phyloP scores from a whole-genome alignment of 2,888 invertebrate species.

The Diloba caeruleocephala region DNA sequence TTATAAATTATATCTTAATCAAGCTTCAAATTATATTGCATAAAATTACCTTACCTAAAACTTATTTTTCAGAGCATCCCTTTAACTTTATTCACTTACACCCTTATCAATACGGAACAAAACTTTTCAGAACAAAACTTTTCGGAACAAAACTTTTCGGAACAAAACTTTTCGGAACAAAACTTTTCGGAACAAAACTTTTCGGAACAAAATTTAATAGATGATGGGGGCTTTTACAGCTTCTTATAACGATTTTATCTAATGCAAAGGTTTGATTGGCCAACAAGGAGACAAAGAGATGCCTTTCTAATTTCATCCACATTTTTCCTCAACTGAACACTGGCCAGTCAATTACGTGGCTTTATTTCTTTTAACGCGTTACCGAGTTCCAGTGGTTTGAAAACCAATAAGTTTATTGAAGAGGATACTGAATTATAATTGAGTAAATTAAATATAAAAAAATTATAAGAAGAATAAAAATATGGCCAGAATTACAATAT shows the following conservation, averaged over 20 bases:
- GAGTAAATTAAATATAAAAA: neutral
- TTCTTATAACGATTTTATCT: conserved; percentile 27
- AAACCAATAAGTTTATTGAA: conserved; percentile 50
- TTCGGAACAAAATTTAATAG: conserved; percentile 13
- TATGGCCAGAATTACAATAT: too few relatives aligned
- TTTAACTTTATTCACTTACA: conserved; percentile 21
- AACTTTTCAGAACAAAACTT: conserved; percentile 16
- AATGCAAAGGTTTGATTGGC: conserved; percentile 53
- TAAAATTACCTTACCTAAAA: conserved; percentile 12
- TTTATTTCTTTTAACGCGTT: conserved; percentile 59
- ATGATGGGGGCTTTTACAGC: conserved; percentile 18
- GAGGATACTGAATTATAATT: conserved; percentile 15
- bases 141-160: too few relatives aligned
- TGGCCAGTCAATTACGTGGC: conserved; percentile 54
- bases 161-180: conserved; percentile 13
- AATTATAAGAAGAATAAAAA: neutral
- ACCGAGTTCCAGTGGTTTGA: conserved; percentile 42
- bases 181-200: conserved; percentile 12
- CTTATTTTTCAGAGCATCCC: conserved; percentile 2
- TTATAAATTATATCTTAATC: neutral
- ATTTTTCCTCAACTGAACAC: conserved; percentile 39
- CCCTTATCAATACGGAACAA: conserved; percentile 10
- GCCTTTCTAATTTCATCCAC: conserved; percentile 30
- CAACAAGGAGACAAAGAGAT: conserved; percentile 36
- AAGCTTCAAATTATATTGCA: conserved; percentile 22